Conservation (phyloP, 2,888 invertebrate species). For the Bombyx huttoni region DNA sequence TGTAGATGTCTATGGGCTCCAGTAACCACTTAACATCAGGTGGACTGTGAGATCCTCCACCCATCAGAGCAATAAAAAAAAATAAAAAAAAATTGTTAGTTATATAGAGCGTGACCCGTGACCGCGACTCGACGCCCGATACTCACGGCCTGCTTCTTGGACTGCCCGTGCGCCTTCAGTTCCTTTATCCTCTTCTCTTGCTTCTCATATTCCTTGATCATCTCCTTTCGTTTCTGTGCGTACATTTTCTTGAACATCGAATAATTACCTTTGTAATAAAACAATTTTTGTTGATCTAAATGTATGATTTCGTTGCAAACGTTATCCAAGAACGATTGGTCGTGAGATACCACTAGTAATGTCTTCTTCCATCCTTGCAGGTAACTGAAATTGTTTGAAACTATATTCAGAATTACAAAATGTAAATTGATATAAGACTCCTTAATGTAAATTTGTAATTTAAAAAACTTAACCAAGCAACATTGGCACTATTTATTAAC, state of each 20-base stretch:
- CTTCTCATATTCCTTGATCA: constrained; percentile 97
- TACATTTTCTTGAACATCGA: constrained; percentile 99
- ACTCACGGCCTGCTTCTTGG: constrained; percentile 90
- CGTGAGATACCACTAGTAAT: constrained; percentile 97
- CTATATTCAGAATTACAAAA: neutral
- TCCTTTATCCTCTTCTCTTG: constrained; percentile 97
- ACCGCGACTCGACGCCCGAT: no score
- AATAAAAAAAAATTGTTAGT: no score
- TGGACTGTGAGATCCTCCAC: no score
- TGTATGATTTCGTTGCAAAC: constrained; percentile 99
- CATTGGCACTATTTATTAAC: no score
- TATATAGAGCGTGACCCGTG: no score
- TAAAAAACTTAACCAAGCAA: no score
- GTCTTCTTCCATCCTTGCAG: constrained; percentile 99
- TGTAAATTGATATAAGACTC: neutral
- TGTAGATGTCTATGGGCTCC: no score
- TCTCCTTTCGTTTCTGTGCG: constrained; percentile 94
- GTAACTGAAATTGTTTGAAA: constrained; percentile 74
- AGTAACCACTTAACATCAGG: no score
- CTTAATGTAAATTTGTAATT: no score
- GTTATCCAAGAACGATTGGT: constrained; percentile 99
- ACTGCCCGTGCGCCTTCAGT: constrained; percentile 94
- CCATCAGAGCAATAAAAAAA: no score
- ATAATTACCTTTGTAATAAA: constrained; percentile 98
- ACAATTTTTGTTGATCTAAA: constrained; percentile 92